Percentiles rank a stretch among this genome's conserved stretches.
phyloP scores from a whole-genome alignment of 2,797 vertebrate genomes.

The Kryptopterus vitreolus region DNA sequence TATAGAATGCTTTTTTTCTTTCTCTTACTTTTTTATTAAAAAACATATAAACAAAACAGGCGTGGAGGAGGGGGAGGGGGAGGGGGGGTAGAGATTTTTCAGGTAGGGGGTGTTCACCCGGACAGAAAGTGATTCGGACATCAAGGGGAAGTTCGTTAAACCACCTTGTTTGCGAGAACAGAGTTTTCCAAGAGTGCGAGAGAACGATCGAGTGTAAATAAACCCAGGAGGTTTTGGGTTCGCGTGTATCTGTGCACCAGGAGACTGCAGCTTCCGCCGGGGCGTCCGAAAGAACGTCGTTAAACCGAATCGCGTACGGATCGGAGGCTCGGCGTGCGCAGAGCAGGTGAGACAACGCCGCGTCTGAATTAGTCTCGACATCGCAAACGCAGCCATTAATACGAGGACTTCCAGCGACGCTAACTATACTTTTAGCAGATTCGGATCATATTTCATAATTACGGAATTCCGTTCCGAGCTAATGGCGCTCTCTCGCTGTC shows the following conservation, averaged over 20 bases:
- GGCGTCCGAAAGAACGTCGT: slow-evolving; percentile 4
- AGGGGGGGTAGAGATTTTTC: no score
- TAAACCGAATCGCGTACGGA: not conserved
- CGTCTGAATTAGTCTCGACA: slow-evolving; percentile 8
- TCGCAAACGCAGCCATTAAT: slow-evolving; percentile 4
- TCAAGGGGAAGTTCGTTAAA: no score
- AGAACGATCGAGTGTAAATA: slow-evolving; percentile 11
- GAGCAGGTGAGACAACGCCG: slow-evolving; percentile 24
- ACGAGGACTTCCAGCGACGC: not conserved
- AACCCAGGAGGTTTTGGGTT: not conserved
- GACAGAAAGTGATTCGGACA: no score
- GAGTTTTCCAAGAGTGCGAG: not conserved
- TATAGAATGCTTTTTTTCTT: no score
- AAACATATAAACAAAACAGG: no score
- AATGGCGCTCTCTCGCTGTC: not conserved
- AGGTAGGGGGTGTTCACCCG: no score
- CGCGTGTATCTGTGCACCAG: slow-evolving; percentile 10
- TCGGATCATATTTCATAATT: not conserved
- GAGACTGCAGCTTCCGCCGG: slow-evolving; percentile 15
- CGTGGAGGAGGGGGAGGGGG: no score
- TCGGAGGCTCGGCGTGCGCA: not conserved
- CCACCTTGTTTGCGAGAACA: no score
- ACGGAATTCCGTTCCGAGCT: not conserved
- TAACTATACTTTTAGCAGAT: not conserved
- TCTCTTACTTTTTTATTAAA: no score